Conservation (phyloP, 2,113 vertebrate genomes). For the Gobiocypris rarus region DNA sequence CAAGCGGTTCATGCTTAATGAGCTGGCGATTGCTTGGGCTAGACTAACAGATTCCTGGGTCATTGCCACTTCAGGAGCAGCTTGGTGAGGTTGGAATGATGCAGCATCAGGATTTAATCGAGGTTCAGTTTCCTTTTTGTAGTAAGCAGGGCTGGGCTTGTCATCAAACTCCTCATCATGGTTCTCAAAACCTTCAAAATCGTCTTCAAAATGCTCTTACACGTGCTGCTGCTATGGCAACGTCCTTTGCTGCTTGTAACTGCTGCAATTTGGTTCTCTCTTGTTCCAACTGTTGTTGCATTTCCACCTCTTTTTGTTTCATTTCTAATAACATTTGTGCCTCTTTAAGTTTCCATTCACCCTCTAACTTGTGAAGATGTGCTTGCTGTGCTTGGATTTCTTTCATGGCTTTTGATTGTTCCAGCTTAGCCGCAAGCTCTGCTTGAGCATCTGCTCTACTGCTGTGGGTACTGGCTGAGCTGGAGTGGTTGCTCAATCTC, state of each 20-base stretch:
- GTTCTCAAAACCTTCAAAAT: slow-evolving; percentile 7
- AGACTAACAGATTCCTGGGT: slow-evolving; percentile 24
- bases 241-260: slow-evolving; percentile 51
- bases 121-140: background rate
- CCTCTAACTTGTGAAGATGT: slow-evolving; percentile 37
- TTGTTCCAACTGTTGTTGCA: background rate
- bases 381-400: slow-evolving; percentile 38
- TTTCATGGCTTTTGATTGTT: slow-evolving; percentile 42
- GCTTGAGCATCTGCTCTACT: slow-evolving; percentile 44
- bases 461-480: slow-evolving; percentile 4
- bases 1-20: slow-evolving; percentile 35
- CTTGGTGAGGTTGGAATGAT: slow-evolving; percentile 41
- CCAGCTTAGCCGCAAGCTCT: slow-evolving; percentile 38
- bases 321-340: slow-evolving; percentile 48
- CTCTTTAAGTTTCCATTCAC: slow-evolving; percentile 50
- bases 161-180: no score
- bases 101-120: slow-evolving; percentile 24
- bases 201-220: slow-evolving; percentile 45
- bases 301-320: background rate
- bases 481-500: background rate
- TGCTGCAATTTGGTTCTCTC: slow-evolving; percentile 51
- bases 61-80: background rate
- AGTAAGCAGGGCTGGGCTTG: no score
- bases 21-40: slow-evolving; percentile 46
- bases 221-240: slow-evolving; percentile 52